Evolutionary conservation across 2,888 invertebrate species (phyloP), one percentile per base, ranked within the genome.

Genomic region (Aspidiotus destructor): DNA sequence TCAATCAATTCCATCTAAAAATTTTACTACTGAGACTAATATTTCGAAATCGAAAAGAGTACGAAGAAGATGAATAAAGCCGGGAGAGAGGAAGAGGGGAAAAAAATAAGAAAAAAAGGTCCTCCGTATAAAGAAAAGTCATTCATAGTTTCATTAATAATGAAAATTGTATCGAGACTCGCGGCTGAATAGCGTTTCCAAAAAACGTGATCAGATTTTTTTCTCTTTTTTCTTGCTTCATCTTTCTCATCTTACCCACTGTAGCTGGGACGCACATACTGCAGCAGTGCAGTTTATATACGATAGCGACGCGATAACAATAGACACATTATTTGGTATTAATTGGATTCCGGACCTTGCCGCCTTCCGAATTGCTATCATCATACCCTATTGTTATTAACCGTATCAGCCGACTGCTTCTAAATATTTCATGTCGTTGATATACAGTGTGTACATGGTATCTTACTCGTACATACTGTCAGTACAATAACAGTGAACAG

Each of bases 291-390:
- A 28, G 28, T 28, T 28, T 48, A 48, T 48, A 48, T 48, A 48
- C 48, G 11, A 48, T 1, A 11, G 11, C 2, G n/a, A 11, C 11
- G n/a, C 48, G 48, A 52, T 67, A 67, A 67, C 67, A 67, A 67
- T 67, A 15, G 67, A 60, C 42, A 67, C 58, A 67, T 67, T 67
- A 67, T 67, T 67, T 67, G 67, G 67, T 67, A 67, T 67, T 67
- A 67, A 67, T 67, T 67, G 67, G 67, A 67, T 67, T 67, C 67
- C 67, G 58, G 58, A 58, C 67, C 58, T 67, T 44, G 67, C 67
- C 60, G 67, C 55, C 60, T 67, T 67, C 67, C 63, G 54, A 63
- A 63, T 54, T 54, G 63, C 63, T 63, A 63, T n/a, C 48, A 48
- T n/a, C 48, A 48, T 28, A 48, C n/a, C 58, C 67, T 67, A 67